Base-by-base conservation (phyloP, 37 sponge, comb jelly and placozoan genomes). In the Halisarca cf. caerulea region DNA sequence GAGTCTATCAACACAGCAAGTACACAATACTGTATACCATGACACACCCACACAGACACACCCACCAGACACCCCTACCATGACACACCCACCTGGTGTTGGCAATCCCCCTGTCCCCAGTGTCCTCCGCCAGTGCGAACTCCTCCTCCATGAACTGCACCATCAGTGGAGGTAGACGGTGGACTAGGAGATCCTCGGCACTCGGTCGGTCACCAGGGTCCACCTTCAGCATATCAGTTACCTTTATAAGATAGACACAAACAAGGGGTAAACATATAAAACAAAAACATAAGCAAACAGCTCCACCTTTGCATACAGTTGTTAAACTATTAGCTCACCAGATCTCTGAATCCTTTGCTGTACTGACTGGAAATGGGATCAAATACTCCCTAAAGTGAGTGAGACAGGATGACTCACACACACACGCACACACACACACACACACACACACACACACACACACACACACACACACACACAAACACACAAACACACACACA, bases 281-380 rank as follows among this genome's bases (percentile, higher is more conserved):
- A 38, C 61, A 80, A 43, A 5, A 33, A 25, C 78, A 47, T 47
- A 6, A 47, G 11, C 51, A 47, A 47, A n/a, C n/a, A n/a, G n/a
- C n/a, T n/a, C n/a, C n/a, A n/a, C n/a, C n/a, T n/a, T n/a, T n/a
- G n/a, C n/a, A n/a, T n/a, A n/a, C n/a, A n/a, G n/a, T n/a, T n/a
- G n/a, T n/a, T n/a, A n/a, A n/a, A n/a, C n/a, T n/a, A 37, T 2
- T 35, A 11, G 32, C 86, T 47, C 38, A 89, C 96, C 87, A 95
- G 70, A 24, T 92, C 70, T 58, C 85, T 89, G 40, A 96, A 85
- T 3, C 71, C 92, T 9, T 91, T 89, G 57, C 88, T 89, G 84
- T 94, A 96, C 58, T 89, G 77, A 42, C 88, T 85, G 41, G 89
- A 83, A 20, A 96, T 69, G 4, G 92, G 94, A 27, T 77, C 81